Evolutionary conservation across 1,140 invertebrate species (phyloP).

Genomic region (Saccostrea echinata): DNA sequence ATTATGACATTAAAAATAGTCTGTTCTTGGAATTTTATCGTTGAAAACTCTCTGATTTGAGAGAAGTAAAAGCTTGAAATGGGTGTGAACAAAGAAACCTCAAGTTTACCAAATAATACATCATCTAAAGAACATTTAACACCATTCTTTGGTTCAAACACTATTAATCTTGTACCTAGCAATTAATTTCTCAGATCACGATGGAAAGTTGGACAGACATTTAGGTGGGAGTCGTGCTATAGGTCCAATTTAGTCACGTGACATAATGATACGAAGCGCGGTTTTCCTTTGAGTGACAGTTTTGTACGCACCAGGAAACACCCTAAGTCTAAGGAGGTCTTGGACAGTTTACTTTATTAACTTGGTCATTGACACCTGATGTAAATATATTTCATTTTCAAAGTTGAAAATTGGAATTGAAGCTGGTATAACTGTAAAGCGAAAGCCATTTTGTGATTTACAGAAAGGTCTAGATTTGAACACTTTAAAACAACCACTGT

Average conservation of each 20-base stretch:
- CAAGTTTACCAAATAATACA: not conserved
- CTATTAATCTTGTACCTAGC: not conserved
- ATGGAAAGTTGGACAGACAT: not conserved
- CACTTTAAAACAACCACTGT: too few relatives aligned
- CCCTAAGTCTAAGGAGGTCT: not conserved
- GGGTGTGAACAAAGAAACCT: not conserved
- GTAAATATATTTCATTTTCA: not conserved
- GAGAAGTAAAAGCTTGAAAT: not conserved
- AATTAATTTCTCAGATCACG: not conserved
- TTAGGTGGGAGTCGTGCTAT: not conserved
- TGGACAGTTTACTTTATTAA: not conserved
- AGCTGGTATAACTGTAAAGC: not conserved
- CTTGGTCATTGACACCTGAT: not conserved
- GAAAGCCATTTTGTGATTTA: not conserved
- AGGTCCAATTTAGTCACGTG: not conserved
- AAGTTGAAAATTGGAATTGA: not conserved
- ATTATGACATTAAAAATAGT: too few relatives aligned
- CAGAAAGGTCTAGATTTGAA: too few relatives aligned
- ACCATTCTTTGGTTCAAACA: not conserved
- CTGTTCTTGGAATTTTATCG: too few relatives aligned
- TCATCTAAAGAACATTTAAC: not conserved
- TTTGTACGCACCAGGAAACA: slow-evolving; percentile 27
- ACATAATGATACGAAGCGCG: not conserved
- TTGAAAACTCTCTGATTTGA: not conserved
- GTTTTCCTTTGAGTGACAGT: not conserved